Percentiles rank a stretch among this genome's conserved stretches.
Conservation (phyloP, 2,888 invertebrate genomes). For the Galerucella calmariensis region DNA sequence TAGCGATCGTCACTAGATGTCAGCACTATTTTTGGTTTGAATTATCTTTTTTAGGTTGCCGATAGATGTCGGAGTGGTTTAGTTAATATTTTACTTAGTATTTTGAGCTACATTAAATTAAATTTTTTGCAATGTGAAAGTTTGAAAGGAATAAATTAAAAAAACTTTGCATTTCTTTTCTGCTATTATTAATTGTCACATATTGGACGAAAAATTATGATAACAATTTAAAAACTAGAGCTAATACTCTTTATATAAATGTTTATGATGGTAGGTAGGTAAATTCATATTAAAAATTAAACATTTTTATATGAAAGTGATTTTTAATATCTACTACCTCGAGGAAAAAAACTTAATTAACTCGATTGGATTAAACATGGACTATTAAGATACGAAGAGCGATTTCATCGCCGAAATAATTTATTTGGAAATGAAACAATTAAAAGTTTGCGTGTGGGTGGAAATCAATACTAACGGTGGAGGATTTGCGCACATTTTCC, state of each 20-base stretch:
- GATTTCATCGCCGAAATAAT: not conserved
- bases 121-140: not conserved
- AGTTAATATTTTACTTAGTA: not conserved
- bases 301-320: no score
- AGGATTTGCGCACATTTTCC: constrained; percentile 48
- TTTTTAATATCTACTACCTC: no score
- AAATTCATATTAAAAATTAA: no score
- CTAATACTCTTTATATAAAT: no score
- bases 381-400: no score
- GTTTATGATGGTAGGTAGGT: no score
- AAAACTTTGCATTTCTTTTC: not conserved
- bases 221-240: no score
- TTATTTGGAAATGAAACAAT: constrained; percentile 29
- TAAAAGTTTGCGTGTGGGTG: constrained; percentile 38
- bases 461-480: constrained; percentile 49
- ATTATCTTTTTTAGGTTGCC: not conserved
- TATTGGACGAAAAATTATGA: no score
- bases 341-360: no score
- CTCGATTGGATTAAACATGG: no score
- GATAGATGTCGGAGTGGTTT: not conserved
- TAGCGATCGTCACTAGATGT: not conserved
- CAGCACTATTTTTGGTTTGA: not conserved
- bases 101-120: not conserved
- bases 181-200: not conserved
- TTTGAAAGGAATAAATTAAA: not conserved